Evolutionary conservation across 2,888 invertebrate species (phyloP).

Genomic region (Dicranocentrus wangi): DNA sequence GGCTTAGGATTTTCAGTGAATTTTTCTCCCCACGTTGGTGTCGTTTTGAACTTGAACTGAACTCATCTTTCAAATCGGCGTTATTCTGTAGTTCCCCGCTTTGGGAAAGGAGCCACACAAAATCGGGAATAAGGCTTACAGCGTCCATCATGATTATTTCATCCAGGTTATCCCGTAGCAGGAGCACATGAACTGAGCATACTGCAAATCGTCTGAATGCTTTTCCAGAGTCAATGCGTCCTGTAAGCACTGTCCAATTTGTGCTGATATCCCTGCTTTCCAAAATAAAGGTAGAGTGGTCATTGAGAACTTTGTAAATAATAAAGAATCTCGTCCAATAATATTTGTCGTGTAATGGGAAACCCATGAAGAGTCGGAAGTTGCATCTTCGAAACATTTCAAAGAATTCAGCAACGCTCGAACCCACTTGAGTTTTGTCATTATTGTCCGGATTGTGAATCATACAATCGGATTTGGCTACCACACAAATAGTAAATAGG

Average conservation of each 20-base stretch:
- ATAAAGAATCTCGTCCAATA: neutral
- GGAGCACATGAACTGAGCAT: neutral
- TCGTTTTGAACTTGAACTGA: neutral
- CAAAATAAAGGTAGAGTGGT: neutral
- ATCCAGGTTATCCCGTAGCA: neutral
- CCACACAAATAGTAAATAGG: neutral
- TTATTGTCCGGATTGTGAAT: neutral
- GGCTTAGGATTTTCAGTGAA: neutral
- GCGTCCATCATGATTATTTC: neutral
- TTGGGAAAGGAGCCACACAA: neutral
- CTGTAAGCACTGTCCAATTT: neutral
- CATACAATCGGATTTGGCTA: neutral
- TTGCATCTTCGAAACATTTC: neutral
- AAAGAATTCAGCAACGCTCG: neutral
- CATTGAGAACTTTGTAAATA: neutral
- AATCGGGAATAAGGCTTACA: neutral
- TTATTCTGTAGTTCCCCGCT: too few species aligned
- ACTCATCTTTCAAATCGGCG: too few species aligned
- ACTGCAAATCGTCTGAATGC: neutral
- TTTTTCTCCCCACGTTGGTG: neutral
- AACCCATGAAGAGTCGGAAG: constrained; percentile 3
- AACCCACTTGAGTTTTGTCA: neutral
- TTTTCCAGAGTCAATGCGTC: neutral
- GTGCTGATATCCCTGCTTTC: neutral
- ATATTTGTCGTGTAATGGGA: neutral